phyloP scores from a whole-genome alignment of 2,113 vertebrate species.

The Melospiza melodia region DNA sequence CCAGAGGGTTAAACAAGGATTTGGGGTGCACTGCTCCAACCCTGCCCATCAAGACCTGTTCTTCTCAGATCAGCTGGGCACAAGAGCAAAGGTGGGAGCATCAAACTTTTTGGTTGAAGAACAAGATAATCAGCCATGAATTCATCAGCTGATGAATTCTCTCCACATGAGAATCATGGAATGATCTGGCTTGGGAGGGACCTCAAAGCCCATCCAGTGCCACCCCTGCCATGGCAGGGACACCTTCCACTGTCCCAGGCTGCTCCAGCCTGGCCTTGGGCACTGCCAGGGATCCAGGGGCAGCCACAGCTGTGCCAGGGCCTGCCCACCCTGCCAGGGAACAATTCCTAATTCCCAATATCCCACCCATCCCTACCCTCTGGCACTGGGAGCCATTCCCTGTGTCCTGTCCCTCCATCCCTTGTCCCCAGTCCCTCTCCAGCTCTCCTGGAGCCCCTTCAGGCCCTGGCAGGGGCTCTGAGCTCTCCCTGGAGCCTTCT shows the following conservation, averaged over 20 bases:
- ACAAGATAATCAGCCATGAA: background rate
- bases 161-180: background rate
- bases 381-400: background rate
- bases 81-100: fast-evolving
- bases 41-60: background rate
- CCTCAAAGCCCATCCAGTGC: fast-evolving
- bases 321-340: background rate
- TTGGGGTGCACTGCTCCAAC: background rate
- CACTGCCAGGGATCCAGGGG: background rate
- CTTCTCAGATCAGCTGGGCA: background rate
- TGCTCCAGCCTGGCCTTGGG: background rate
- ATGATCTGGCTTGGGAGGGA: background rate
- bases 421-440: background rate
- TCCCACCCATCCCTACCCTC: background rate
- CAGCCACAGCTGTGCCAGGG: background rate
- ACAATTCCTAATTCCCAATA: background rate
- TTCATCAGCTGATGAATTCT: background rate
- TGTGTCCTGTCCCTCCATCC: background rate
- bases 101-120: background rate
- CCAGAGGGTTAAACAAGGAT: background rate
- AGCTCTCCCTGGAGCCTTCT: background rate
- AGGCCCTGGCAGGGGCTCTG: background rate
- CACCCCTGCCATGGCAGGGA: background rate
- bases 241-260: background rate
- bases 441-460: background rate